Conservation (phyloP, 2,797 vertebrate species). For the Myotis vivesi region DNA sequence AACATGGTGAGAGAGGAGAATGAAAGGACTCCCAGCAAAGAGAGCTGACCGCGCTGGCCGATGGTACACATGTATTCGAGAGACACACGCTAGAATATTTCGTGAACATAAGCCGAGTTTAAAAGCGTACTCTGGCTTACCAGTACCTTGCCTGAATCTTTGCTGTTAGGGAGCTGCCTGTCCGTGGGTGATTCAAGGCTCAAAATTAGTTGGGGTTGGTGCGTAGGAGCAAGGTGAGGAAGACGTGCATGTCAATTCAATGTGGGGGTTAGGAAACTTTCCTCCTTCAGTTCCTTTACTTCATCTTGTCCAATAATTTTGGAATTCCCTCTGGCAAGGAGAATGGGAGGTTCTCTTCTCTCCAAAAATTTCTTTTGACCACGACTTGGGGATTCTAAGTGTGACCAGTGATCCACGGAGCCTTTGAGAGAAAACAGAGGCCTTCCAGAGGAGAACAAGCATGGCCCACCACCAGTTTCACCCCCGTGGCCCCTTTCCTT, state of each 20-base stretch:
- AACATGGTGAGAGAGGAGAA: background rate
- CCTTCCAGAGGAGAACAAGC: background rate
- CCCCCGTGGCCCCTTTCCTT: background rate
- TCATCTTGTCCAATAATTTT: background rate
- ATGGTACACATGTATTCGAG: background rate
- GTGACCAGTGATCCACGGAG: background rate
- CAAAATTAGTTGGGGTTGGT: background rate
- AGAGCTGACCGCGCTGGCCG: background rate
- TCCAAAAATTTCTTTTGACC: constrained; percentile 43
- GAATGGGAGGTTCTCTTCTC: constrained; percentile 19
- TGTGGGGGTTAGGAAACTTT: background rate
- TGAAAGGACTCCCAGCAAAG: background rate
- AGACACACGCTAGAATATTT: background rate
- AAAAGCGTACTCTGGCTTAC: background rate
- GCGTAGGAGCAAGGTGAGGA: background rate
- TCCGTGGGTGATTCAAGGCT: background rate
- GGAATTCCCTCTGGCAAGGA: background rate
- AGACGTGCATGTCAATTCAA: background rate
- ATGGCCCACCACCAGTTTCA: background rate
- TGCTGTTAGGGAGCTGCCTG: background rate
- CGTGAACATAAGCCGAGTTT: background rate
- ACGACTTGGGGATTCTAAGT: constrained; percentile 28
- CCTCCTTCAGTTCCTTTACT: background rate
- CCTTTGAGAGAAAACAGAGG: constrained; percentile 48
- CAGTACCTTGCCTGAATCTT: background rate